Percentiles rank a stretch among this genome's conserved stretches.
Evolutionary conservation across 2,888 invertebrate genomes (phyloP).

Genomic region (Philopedon plagiatum): DNA sequence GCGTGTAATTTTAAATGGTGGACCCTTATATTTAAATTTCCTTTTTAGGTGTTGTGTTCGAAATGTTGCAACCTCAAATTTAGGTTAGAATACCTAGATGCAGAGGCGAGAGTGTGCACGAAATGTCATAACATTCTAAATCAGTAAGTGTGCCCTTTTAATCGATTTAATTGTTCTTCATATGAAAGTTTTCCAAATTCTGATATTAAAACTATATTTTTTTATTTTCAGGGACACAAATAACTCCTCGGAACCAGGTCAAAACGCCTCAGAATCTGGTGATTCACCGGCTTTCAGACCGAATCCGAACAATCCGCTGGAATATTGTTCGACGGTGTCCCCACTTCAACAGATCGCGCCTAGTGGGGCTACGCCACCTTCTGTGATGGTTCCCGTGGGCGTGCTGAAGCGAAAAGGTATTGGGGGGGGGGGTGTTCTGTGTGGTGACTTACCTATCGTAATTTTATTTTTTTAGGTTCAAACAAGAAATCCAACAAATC

Average conservation of each 20-base stretch:
- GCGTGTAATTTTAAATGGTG: no score
- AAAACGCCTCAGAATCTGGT: conserved; percentile 57
- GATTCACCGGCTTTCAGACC: conserved; percentile 69
- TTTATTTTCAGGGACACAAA: conserved; percentile 42
- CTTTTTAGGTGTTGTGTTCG: conserved; percentile 80
- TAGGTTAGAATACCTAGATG: conserved; percentile 80
- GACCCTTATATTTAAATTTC: no score
- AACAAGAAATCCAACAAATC: conserved; percentile 76
- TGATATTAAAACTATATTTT: no score
- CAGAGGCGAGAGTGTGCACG: conserved; percentile 85
- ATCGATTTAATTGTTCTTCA: background rate
- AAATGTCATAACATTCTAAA: conserved; percentile 76
- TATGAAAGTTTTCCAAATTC: no score
- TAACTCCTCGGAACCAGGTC: conserved; percentile 60
- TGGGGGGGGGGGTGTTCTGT: no score
- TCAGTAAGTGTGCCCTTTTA: conserved; percentile 41
- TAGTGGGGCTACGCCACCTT: conserved; percentile 71
- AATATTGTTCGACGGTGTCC: conserved; percentile 88
- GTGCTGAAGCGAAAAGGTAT: conserved; percentile 82
- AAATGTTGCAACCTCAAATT: conserved; percentile 83
- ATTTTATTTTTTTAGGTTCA: conserved; percentile 61
- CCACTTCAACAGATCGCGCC: conserved; percentile 80
- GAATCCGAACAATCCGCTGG: conserved; percentile 89
- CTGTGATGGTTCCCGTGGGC: conserved; percentile 89
- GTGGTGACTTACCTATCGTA: no score